Evolutionary conservation across 2,797 vertebrate genomes (phyloP), one percentile per base, ranked within the genome.

Genomic region (Pangasius djambal): DNA sequence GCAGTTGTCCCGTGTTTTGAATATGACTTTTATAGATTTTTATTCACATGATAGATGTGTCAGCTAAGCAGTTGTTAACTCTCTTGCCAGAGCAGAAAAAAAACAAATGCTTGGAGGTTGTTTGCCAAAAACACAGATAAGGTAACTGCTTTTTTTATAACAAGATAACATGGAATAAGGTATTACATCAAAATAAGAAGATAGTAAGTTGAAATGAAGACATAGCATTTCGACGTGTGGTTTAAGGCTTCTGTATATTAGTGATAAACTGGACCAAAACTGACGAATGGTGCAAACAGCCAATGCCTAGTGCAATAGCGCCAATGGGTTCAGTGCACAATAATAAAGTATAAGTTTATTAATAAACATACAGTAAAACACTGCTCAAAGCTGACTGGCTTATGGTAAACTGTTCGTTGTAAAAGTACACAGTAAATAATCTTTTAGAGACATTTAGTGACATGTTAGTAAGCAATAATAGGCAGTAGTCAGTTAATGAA

Each of bases 1-100:
- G 34, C 31, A 81, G 78, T 25, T 81, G 52, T 20, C 4, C 31
- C 5, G 25, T 61, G 31, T 40, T 59, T 6, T 44, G 55, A 59
- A 82, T 40, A 6, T 61, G 34, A 61, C 79, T 82, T 82, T 59
- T 61, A 81, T 34, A 34, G 50, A 81, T 28, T 77, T 77, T 55
- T 55, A 55, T 31, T 78, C 50, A 10, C 15, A 15, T 31, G 48
- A 78, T 18, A 20, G 50, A 55, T 55, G 7, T 2, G 16, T 18
- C 15, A 18, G 28, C 28, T 52, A 34, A 18, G 28, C 50, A 79
- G 77, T 20, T 50, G 74, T 77, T 28, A 78, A 52, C 28, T 15
- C 13, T 31, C 34, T 74, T 20, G 70, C 22, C 75, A 78, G 28
- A 78, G 15, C 44, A 52, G 20, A 20, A 74, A 37, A 74, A 37